Evolutionary conservation across 2,113 vertebrate genomes (phyloP).

Genomic region (Budorcas taxicolor): DNA sequence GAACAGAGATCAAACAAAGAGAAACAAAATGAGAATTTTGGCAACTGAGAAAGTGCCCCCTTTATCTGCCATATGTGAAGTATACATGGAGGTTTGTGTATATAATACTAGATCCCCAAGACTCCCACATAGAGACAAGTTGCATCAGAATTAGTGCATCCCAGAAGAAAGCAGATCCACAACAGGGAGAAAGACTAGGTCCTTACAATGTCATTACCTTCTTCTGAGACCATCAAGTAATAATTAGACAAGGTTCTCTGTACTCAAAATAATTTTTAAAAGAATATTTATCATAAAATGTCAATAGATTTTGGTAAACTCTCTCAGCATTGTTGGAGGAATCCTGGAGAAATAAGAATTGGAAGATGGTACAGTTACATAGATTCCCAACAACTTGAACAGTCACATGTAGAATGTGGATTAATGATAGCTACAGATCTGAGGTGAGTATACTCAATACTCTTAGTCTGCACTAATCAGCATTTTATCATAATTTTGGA

Average conservation of each 20-base stretch:
- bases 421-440: not conserved
- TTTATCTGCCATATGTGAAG: not conserved
- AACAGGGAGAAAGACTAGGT: not conserved
- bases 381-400: not conserved
- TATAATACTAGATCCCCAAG: not conserved
- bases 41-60: not conserved
- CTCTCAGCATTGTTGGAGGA: not conserved
- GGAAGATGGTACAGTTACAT: not conserved
- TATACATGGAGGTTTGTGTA: not conserved
- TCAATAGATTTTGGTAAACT: not conserved
- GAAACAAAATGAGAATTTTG: not conserved
- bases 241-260: not conserved
- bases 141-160: not conserved
- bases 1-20: not conserved
- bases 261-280: not conserved
- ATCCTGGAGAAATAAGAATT: not conserved
- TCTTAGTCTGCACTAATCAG: not conserved
- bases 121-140: not conserved
- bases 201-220: not conserved
- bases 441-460: not conserved
- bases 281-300: not conserved
- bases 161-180: not conserved
- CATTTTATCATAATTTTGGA: conserved; percentile 5
- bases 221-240: not conserved
- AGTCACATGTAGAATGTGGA: not conserved